These are phyloP conservation scores for Anas platyrhynchos DNA, from an alignment of 2,113 vertebrate species.

Conservation along the genomic window DNA sequence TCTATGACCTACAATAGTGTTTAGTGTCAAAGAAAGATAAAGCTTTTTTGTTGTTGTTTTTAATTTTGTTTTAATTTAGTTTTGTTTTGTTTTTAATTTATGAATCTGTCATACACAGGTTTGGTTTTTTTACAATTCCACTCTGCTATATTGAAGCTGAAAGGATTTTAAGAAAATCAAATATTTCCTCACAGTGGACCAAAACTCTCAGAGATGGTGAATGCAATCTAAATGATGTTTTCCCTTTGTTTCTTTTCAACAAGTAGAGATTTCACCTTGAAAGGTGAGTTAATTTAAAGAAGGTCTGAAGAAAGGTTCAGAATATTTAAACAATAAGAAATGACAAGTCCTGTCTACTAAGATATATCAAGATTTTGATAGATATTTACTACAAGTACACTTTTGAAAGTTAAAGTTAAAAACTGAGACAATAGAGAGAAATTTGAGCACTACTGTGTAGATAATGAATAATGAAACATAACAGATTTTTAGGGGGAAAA, in stretches of 20 bases:
- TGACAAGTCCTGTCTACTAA: not conserved
- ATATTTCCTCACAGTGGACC: not conserved
- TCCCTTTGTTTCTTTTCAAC: not conserved
- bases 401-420: not conserved
- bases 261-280: not conserved
- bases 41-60: not conserved
- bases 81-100: not conserved
- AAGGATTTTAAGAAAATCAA: not conserved
- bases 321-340: not conserved
- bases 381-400: not conserved
- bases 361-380: not conserved
- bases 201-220: not conserved
- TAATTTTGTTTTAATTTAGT: not conserved
- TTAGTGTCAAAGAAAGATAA: not conserved
- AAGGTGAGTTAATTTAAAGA: not conserved
- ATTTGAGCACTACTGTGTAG: not conserved
- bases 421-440: not conserved
- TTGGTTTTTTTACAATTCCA: not conserved
- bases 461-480: not conserved
- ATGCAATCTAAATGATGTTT: not conserved
- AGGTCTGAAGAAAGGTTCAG: not conserved
- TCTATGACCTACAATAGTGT: not conserved
- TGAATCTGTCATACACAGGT: not conserved
- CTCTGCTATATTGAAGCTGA: not conserved
- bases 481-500: not conserved